phyloP scores from a whole-genome alignment of 2,888 invertebrate genomes.

The Melanostoma mellinum region DNA sequence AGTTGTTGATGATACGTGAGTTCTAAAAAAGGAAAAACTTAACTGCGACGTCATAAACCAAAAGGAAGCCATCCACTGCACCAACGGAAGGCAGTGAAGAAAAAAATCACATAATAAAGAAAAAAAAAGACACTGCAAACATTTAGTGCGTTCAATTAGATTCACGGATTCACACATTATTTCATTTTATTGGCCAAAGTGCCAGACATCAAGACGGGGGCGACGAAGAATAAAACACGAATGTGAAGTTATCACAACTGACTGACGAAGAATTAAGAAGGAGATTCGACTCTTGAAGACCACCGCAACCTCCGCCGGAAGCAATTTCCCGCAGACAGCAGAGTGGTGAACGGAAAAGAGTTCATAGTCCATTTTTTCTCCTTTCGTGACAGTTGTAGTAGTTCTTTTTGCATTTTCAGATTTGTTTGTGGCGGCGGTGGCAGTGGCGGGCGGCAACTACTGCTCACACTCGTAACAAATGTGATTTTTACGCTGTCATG shows the following conservation, averaged over 20 bases:
- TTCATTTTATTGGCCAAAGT: constrained; percentile 64
- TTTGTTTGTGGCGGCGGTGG: constrained; percentile 39
- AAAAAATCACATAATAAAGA: constrained; percentile 12
- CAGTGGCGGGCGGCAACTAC: constrained; percentile 14
- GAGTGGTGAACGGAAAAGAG: constrained; percentile 53
- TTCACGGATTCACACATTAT: constrained; percentile 70
- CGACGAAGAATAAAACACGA: constrained; percentile 21
- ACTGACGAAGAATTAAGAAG: constrained; percentile 13
- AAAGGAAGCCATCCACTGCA: constrained; percentile 48
- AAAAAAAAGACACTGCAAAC: constrained; percentile 36
- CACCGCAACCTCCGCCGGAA: constrained; percentile 55
- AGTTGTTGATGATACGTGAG: constrained; percentile 19
- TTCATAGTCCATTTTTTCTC: constrained; percentile 39
- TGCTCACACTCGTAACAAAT: constrained; percentile 56
- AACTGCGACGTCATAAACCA: neutral
- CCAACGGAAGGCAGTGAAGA: constrained; percentile 9
- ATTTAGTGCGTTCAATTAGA: constrained; percentile 68
- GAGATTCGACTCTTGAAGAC: constrained; percentile 41
- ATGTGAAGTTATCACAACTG: constrained; percentile 49
- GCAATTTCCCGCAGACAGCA: constrained; percentile 62
- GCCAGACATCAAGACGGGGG: constrained; percentile 19
- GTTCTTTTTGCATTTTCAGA: constrained; percentile 10
- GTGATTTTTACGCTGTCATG: constrained; percentile 55
- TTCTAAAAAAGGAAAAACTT: constrained; percentile 15
- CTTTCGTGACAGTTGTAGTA: constrained; percentile 42